A percentile compares a stretch with the other conserved stretches of the same genome.
phyloP scores from a whole-genome alignment of 2,888 invertebrate species.

The Allolobophora icterica region DNA sequence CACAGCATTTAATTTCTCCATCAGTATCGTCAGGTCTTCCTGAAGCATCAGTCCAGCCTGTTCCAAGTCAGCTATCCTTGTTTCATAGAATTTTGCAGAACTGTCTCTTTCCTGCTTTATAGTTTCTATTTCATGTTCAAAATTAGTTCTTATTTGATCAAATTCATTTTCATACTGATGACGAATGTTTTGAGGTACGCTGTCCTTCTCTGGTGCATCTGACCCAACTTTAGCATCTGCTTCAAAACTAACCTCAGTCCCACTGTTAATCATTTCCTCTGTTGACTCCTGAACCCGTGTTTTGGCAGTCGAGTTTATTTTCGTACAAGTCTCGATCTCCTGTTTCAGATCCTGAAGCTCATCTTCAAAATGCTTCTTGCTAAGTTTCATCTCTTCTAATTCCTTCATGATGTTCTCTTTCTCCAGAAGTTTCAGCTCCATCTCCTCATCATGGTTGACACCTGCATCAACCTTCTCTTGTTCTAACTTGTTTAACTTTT shows the following conservation, averaged over 20 bases:
- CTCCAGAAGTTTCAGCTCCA: background rate
- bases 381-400: background rate
- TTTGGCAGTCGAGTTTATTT: background rate
- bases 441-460: background rate
- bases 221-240: background rate
- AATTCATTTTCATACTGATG: background rate
- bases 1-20: background rate
- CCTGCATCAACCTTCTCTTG: background rate
- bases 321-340: background rate
- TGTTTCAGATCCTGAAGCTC: background rate
- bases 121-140: background rate
- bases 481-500: background rate
- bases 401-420: background rate
- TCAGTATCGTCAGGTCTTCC: constrained; percentile 6
- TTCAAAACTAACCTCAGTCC: background rate
- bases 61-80: constrained; percentile 8
- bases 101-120: background rate
- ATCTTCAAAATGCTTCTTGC: background rate
- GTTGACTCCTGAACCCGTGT: background rate
- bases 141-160: background rate
- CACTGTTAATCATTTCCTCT: background rate
- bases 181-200: background rate
- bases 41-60: constrained; percentile 14
- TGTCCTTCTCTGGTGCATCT: background rate
- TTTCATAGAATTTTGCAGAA: background rate